Conservation (phyloP, 2,888 invertebrate species). For the Diarsia mendica region DNA sequence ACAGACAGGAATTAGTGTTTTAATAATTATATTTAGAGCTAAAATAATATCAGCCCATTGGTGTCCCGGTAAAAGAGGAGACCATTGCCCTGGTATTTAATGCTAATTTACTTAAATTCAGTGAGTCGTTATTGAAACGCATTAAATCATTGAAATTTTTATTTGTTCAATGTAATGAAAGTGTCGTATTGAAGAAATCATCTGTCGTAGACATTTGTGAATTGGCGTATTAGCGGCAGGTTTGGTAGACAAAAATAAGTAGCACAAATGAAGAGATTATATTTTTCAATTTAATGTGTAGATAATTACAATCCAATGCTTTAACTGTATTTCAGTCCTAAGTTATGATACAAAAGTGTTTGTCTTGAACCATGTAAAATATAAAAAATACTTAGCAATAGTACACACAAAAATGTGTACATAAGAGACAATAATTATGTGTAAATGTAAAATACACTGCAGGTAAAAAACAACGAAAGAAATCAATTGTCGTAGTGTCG, state of each 20-base stretch:
- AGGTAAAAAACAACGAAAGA: slow-evolving; percentile 24
- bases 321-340: slow-evolving; percentile 21
- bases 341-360: neutral
- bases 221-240: neutral
- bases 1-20: neutral
- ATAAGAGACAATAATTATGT: neutral
- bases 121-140: neutral
- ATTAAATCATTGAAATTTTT: slow-evolving; percentile 2
- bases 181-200: slow-evolving; percentile 23
- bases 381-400: neutral
- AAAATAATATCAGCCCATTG: neutral
- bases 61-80: neutral
- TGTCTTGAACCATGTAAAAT: neutral
- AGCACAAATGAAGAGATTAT: slow-evolving; percentile 35
- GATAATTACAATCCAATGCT: slow-evolving; percentile 29
- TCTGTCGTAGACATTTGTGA: slow-evolving; percentile 32
- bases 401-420: neutral
- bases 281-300: slow-evolving; percentile 38
- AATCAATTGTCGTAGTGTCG: slow-evolving; percentile 29
- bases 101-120: slow-evolving; percentile 17
- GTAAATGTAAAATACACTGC: slow-evolving; percentile 9
- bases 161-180: neutral
- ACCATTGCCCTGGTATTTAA: slow-evolving; percentile 11
- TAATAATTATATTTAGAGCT: slow-evolving; percentile 10
- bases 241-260: slow-evolving; percentile 17